Conservation (phyloP, 2,888 invertebrate genomes). For the Terebella lapidaria region DNA sequence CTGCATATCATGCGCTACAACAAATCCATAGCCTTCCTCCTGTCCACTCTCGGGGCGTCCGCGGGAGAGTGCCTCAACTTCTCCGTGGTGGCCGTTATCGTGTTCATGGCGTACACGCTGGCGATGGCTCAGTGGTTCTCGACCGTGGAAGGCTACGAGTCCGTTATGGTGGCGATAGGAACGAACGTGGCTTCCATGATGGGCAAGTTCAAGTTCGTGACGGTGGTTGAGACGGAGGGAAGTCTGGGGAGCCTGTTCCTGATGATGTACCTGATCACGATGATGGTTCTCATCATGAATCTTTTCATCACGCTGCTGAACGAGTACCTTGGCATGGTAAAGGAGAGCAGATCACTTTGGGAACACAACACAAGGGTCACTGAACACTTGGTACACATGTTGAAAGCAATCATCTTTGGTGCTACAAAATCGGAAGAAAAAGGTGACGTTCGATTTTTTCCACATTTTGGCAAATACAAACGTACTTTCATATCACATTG, state of each 20-base stretch:
- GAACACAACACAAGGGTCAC: conserved; percentile 5
- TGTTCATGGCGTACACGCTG: conserved; percentile 3
- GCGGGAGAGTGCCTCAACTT: not conserved
- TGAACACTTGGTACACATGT: not conserved
- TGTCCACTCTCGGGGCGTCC: not conserved
- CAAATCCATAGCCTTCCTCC: conserved; percentile 7
- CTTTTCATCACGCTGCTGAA: conserved; percentile 11
- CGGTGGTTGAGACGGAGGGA: not conserved
- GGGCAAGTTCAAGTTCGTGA: conserved; percentile 11
- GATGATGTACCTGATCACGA: conserved; percentile 8
- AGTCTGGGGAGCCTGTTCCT: not conserved
- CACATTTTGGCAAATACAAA: too few relatives aligned
- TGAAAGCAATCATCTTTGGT: conserved; percentile 1
- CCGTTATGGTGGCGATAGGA: not conserved
- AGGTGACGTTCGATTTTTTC: too few relatives aligned
- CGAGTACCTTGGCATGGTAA: conserved; percentile 6
- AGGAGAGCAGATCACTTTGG: not conserved
- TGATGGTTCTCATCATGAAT: conserved; percentile 11
- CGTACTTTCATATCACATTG: too few relatives aligned
- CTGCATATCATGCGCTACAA: conserved; percentile 15
- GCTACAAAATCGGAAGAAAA: too few relatives aligned
- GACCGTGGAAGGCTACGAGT: not conserved
- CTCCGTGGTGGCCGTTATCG: not conserved
- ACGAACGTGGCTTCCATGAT: not conserved
- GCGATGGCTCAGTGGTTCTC: not conserved